Base-by-base conservation (phyloP, 2,113 vertebrate species). In the Apeltes quadracus region DNA sequence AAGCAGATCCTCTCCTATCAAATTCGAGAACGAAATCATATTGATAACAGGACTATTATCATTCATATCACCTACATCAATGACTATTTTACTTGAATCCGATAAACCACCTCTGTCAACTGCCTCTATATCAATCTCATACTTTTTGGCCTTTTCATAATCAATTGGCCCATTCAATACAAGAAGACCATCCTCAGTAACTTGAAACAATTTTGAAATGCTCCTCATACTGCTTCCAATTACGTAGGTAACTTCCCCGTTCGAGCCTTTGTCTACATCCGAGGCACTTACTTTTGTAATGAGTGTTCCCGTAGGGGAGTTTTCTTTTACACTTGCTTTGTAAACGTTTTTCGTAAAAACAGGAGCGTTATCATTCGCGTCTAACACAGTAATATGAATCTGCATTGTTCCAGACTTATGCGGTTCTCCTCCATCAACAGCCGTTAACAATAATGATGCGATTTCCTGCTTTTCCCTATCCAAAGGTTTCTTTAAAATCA, bases 391-490 rank as follows among this genome's bases (percentile, higher is more conserved):
- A 18, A 89, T 78, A 27, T 83, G 63, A 54, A 89, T 89, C 0
- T 79, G 80, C 80, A 85, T 85, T 0, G 84, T 87, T 1, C 87
- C 87, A 38, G 87, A 89, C 14, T 64, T 76, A 23, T 70, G 84
- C 7, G 87, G 87, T 14, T 85, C 84, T 36, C 87, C 87, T 53
- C 84, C 87, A 70, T 89, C 87, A 20, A 82, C 54, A 23, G 78
- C 87, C 3, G 87, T 87, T 46, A 89, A 70, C 2, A 87, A n/a
- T 3, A 89, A 62, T 1, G 82, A 81, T 34, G 0, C 23, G 25
- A 61, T 72, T 44, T 89, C 87, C 3, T 89, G 65, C 25, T 75
- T 83, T 2, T 89, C 87, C 77, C 87, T 68, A 51, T 88, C 87
- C 0, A 88, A 27, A 25, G 79, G 46, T 0, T 88, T 88, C 41